A percentile compares a stretch with the other conserved stretches of the same genome.
Evolutionary conservation across 2,113 vertebrate genomes (phyloP).

Genomic region (Tauraco erythrolophus): DNA sequence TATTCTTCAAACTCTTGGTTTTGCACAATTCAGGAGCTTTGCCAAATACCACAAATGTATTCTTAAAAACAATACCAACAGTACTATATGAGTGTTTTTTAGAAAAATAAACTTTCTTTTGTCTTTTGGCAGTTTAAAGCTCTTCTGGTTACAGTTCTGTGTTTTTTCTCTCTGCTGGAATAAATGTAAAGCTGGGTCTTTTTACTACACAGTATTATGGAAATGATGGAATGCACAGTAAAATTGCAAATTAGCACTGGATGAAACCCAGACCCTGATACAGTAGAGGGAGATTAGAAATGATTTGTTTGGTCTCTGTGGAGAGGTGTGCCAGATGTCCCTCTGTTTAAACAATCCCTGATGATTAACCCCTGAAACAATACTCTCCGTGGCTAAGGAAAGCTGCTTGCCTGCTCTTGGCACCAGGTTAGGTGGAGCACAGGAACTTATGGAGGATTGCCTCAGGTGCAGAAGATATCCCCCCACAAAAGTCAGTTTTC

Average conservation of each 20-base stretch:
- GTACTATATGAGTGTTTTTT: neutral
- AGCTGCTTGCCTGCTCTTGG: neutral
- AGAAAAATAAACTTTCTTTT: neutral
- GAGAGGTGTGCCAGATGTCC: slow-evolving; percentile 57
- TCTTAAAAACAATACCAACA: neutral
- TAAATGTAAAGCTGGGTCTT: neutral
- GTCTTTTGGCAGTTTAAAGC: neutral
- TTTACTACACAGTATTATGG: neutral
- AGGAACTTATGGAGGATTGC: neutral
- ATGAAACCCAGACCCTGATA: slow-evolving; percentile 44
- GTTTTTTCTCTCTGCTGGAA: neutral
- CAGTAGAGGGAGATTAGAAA: slow-evolving; percentile 36
- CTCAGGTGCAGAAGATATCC: neutral
- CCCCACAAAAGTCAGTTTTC: neutral
- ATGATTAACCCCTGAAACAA: slow-evolving; percentile 13
- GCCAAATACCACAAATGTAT: neutral
- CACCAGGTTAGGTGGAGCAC: too few relatives aligned
- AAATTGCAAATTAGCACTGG: slow-evolving; percentile 51
- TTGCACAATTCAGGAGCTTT: neutral
- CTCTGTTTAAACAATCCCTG: neutral
- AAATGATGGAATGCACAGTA: slow-evolving; percentile 19
- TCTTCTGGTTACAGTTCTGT: neutral
- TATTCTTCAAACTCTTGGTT: slow-evolving; percentile 3
- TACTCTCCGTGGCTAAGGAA: neutral
- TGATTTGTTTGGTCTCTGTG: slow-evolving; percentile 57